Evolutionary conservation across 1,140 invertebrate species (phyloP).

Genomic region (Zophobas atratus): DNA sequence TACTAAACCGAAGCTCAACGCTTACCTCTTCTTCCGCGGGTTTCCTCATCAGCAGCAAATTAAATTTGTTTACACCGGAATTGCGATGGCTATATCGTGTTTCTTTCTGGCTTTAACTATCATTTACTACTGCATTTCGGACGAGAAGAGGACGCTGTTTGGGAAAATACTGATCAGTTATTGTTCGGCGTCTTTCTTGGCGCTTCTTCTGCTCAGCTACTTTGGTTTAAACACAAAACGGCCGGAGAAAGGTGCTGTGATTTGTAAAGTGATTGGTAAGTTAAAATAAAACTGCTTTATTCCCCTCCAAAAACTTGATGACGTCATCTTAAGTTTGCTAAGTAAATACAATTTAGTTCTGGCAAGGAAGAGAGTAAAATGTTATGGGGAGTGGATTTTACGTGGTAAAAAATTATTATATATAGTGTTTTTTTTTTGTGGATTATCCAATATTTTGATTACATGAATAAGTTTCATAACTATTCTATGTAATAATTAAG

Average conservation of each 20-base stretch:
- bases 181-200: slow-evolving; percentile 51
- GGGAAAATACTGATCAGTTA: slow-evolving; percentile 60
- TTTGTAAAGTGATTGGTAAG: slow-evolving; percentile 54
- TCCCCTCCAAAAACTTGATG: background rate
- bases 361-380: no score
- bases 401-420: no score
- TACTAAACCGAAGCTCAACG: slow-evolving; percentile 45
- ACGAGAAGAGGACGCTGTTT: slow-evolving; percentile 58
- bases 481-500: no score
- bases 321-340: background rate
- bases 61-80: slow-evolving; percentile 55
- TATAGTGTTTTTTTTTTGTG: no score
- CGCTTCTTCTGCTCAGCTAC: slow-evolving; percentile 53
- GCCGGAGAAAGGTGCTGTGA: background rate
- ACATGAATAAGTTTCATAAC: no score
- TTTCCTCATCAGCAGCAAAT: slow-evolving; percentile 24
- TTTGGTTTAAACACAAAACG: slow-evolving; percentile 42
- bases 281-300: slow-evolving; percentile 23
- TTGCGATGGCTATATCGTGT: slow-evolving; percentile 55
- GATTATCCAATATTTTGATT: no score
- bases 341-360: no score
- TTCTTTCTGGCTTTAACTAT: slow-evolving; percentile 59
- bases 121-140: slow-evolving; percentile 55
- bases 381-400: no score
- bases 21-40: slow-evolving; percentile 36